These are phyloP conservation scores for Lucinisca nassula DNA, from an alignment of 2,888 invertebrate species.

Conservation along the genomic window DNA sequence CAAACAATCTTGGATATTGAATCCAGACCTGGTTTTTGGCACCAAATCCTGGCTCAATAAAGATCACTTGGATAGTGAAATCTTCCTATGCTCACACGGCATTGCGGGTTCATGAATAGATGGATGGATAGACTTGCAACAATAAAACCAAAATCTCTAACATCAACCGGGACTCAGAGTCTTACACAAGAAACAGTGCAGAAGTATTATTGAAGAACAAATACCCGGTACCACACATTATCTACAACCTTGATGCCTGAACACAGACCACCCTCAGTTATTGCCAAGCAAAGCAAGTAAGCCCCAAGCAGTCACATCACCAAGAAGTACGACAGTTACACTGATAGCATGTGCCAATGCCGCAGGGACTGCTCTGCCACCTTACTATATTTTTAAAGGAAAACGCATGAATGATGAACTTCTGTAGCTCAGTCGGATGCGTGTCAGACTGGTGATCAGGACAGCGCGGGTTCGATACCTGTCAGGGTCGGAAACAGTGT, in stretches of 20 bases:
- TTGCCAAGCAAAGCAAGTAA: background rate
- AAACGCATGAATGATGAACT: background rate
- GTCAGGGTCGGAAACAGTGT: too few relatives aligned
- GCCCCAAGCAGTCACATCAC: background rate
- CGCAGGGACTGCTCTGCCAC: background rate
- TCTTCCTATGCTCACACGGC: too few relatives aligned
- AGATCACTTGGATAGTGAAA: too few relatives aligned
- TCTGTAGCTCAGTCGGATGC: too few relatives aligned
- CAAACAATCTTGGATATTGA: too few relatives aligned
- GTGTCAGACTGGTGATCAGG: too few relatives aligned
- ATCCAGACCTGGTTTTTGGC: too few relatives aligned
- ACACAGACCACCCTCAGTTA: background rate
- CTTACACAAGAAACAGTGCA: background rate
- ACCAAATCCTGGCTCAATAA: too few relatives aligned
- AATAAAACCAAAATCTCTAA: background rate
- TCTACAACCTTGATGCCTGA: slow-evolving; percentile 2
- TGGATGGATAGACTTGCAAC: background rate
- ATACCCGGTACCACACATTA: background rate
- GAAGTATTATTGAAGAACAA: background rate
- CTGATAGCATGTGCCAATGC: slow-evolving; percentile 4
- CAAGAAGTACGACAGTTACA: background rate
- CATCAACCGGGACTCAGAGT: background rate
- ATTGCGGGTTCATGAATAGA: background rate
- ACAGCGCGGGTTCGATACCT: too few relatives aligned
- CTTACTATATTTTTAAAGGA: background rate